Evolutionary conservation across 2,888 invertebrate genomes (phyloP), one percentile per base, ranked within the genome.

Genomic region (Cataglyphis cursor): DNA sequence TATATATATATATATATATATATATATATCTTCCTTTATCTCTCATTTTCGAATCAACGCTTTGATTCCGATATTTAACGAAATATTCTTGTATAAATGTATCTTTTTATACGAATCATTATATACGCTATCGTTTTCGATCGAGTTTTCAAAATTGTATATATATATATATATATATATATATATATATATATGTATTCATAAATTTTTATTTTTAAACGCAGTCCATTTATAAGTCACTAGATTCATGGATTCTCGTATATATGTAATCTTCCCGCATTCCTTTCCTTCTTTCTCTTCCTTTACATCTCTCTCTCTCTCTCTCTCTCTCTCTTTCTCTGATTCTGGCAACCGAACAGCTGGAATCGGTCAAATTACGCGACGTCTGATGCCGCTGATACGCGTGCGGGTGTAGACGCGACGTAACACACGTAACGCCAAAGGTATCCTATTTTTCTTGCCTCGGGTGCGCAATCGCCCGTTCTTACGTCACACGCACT

Each of bases 401-500:
- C 24, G 21, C 44, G 18, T 15, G 61, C 41, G 24, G 85, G 85
- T 85, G 41, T 41, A 41, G 41, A 81, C 84, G 76, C 68, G n/a
- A 38, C 38, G 21, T 15, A 38, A 41, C 2, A 8, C 0, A 18
- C 21, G 21, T 44, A 21, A 24, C 62, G 82, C 83, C 85, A 68
- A 61, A 82, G 72, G 41, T 73, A 21, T 18, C 61, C 59, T 81
- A 82, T 87, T 85, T 82, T 76, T 73, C 74, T 76, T 76, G 80
- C 78, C 65, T 59, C n/a, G 3, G 18, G 6, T 51, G 18, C 31
- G 54, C 65, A 24, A 38, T 66, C 54, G 76, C 28, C 10, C 59
- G 41, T 31, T 59, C 78, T 70, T 78, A 78, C 78, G 70, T 78
- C 78, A 78, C 31, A 72, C 35, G 59, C n/a, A n/a, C 41, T 70